Conservation (phyloP, 2,888 invertebrate genomes). For the Drosophila buzzatii region DNA sequence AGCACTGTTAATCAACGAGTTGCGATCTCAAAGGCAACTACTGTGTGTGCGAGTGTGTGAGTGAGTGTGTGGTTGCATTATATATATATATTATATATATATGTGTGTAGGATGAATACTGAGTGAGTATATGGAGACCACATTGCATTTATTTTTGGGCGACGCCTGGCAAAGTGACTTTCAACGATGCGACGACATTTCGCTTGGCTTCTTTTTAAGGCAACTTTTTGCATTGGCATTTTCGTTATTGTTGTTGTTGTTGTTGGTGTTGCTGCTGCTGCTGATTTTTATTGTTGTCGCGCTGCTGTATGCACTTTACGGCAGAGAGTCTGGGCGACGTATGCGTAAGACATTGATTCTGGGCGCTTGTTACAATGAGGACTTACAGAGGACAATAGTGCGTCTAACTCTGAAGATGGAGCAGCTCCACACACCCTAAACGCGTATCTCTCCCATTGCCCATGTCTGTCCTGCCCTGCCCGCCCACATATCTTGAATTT, state of each 20-base stretch:
- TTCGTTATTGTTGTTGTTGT: conserved; percentile 25
- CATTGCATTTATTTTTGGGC: conserved; percentile 78
- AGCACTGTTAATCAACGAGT: conserved; percentile 63
- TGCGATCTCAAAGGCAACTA: conserved; percentile 57
- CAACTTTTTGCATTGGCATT: conserved; percentile 70
- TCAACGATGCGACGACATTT: conserved; percentile 65
- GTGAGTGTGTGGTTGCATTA: conserved; percentile 4
- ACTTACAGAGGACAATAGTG: conserved; percentile 85
- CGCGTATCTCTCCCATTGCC: conserved; percentile 6
- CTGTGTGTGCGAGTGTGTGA: conserved; percentile 11
- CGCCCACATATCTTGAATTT: conserved; percentile 52
- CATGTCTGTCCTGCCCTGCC: too few species aligned
- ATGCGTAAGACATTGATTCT: conserved; percentile 82
- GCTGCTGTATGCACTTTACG: conserved; percentile 58
- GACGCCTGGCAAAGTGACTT: conserved; percentile 53
- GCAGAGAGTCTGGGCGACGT: conserved; percentile 62
- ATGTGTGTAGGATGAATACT: conserved; percentile 53
- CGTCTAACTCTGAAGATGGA: conserved; percentile 78
- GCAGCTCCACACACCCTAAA: conserved; percentile 53
- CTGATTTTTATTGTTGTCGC: conserved; percentile 39
- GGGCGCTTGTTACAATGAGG: conserved; percentile 85
- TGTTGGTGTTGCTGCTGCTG: conserved; percentile 25
- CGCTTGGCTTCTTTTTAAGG: conserved; percentile 69
- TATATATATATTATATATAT: conserved; percentile 16
- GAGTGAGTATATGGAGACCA: conserved; percentile 49